Evolutionary conservation across 1,140 invertebrate genomes (phyloP).

Genomic region (Mycetomoellerius zeteki): DNA sequence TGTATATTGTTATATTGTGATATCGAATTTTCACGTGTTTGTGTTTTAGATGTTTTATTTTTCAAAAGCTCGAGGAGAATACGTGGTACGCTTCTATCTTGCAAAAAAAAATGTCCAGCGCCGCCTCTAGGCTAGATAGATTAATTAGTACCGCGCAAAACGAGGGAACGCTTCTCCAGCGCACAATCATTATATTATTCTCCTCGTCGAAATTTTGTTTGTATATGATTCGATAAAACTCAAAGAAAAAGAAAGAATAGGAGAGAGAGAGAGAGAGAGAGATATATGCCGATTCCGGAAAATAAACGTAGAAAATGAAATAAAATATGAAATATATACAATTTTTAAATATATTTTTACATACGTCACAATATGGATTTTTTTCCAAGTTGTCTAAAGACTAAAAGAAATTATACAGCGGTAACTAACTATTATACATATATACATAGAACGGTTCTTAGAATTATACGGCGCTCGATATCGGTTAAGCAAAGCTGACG

Average conservation of each 20-base stretch:
- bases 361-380: conserved; percentile 58
- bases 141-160: conserved; percentile 39
- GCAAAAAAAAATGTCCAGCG: conserved; percentile 7
- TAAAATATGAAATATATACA: conserved; percentile 65
- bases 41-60: neutral
- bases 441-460: conserved; percentile 56
- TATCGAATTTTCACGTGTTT: neutral
- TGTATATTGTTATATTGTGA: conserved; percentile 32
- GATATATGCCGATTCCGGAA: neutral
- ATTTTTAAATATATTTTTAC: conserved; percentile 73
- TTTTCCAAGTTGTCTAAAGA: conserved; percentile 53
- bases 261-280: conserved; percentile 16
- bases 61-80: neutral
- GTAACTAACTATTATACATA: conserved; percentile 64
- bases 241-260: neutral
- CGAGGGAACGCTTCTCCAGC: conserved; percentile 1
- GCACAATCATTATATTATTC: conserved; percentile 5
- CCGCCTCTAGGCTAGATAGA: conserved; percentile 23
- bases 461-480: conserved; percentile 47
- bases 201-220: neutral
- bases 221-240: neutral
- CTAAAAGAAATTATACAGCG: conserved; percentile 45
- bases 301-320: conserved; percentile 59
- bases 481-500: conserved; percentile 42
- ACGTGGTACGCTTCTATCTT: neutral